Evolutionary conservation across 2,888 invertebrate species (phyloP).

Genomic region (Temnothorax unifasciatus): DNA sequence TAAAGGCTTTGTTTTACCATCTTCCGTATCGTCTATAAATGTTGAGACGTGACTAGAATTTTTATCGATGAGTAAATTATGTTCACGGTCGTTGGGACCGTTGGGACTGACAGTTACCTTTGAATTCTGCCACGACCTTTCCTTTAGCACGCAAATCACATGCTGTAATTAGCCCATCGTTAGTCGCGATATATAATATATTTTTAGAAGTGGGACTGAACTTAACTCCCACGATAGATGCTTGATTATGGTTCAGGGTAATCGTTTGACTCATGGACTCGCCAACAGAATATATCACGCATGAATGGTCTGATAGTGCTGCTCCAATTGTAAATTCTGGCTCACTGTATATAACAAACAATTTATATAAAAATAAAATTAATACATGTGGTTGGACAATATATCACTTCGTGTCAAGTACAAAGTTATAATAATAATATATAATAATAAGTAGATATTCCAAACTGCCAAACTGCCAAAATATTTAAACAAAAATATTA

Average conservation of each 20-base stretch:
- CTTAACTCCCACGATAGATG: constrained; percentile 88
- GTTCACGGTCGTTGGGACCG: not conserved
- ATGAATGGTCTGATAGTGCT: constrained; percentile 87
- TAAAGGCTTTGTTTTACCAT: constrained; percentile 87
- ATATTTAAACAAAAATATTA: too few relatives aligned
- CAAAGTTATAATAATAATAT: not conserved
- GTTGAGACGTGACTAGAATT: constrained; percentile 74
- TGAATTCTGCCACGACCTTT: constrained; percentile 85
- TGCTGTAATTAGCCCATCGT: constrained; percentile 88
- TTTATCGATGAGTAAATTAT: not conserved
- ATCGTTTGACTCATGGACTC: constrained; percentile 83
- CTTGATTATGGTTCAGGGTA: constrained; percentile 86
- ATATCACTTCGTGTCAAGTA: constrained; percentile 12
- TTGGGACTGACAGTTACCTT: constrained; percentile 80
- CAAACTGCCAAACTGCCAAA: too few relatives aligned
- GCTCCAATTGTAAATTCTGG: constrained; percentile 86
- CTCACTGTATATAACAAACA: constrained; percentile 73
- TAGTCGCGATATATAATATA: constrained; percentile 88
- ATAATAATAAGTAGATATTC: not conserved
- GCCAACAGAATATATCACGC: constrained; percentile 87
- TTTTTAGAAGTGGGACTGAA: constrained; percentile 88
- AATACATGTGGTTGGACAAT: not conserved
- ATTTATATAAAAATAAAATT: constrained; percentile 12
- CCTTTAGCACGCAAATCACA: constrained; percentile 89
- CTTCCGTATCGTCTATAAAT: constrained; percentile 82